Conservation (phyloP, 2,888 invertebrate genomes). For the Amblyjoppa fuscipennis region DNA sequence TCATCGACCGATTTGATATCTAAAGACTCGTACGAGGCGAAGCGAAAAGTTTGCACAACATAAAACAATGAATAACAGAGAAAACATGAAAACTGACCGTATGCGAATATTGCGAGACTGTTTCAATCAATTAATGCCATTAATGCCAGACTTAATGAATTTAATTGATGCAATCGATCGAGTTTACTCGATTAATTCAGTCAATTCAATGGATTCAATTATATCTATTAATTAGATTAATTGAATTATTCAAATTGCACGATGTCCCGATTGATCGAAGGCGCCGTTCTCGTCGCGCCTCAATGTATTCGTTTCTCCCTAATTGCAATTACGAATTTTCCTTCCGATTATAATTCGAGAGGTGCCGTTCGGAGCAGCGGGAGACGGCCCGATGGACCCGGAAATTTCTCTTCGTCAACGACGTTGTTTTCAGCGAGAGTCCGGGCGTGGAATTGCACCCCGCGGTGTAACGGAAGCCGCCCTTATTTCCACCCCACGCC, state of each 20-base stretch:
- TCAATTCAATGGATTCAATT: not conserved
- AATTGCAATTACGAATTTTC: slow-evolving; percentile 45
- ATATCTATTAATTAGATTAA: not conserved
- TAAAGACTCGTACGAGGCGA: too few relatives aligned
- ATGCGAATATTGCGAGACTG: too few relatives aligned
- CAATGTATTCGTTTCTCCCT: slow-evolving; percentile 11
- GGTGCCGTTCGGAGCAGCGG: slow-evolving; percentile 10
- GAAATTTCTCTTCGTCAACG: slow-evolving; percentile 50
- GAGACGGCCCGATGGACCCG: slow-evolving; percentile 29
- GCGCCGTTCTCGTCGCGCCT: not conserved
- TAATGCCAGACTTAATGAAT: too few relatives aligned
- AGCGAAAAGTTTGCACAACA: too few relatives aligned
- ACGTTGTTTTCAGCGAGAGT: slow-evolving; percentile 26
- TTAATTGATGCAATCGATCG: too few relatives aligned
- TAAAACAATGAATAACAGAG: too few relatives aligned
- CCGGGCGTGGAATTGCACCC: slow-evolving; percentile 49
- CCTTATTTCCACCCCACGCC: slow-evolving; percentile 44
- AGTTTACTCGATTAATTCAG: not conserved
- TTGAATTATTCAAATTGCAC: not conserved
- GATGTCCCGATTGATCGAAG: not conserved
- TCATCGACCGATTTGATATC: too few relatives aligned
- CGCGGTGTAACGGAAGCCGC: slow-evolving; percentile 59
- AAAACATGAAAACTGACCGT: too few relatives aligned
- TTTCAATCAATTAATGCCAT: too few relatives aligned
- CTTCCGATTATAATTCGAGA: slow-evolving; percentile 49